Percentiles rank a stretch among this genome's conserved stretches.
Conservation (phyloP, 1,140 invertebrate genomes). For the Zophobas morio region DNA sequence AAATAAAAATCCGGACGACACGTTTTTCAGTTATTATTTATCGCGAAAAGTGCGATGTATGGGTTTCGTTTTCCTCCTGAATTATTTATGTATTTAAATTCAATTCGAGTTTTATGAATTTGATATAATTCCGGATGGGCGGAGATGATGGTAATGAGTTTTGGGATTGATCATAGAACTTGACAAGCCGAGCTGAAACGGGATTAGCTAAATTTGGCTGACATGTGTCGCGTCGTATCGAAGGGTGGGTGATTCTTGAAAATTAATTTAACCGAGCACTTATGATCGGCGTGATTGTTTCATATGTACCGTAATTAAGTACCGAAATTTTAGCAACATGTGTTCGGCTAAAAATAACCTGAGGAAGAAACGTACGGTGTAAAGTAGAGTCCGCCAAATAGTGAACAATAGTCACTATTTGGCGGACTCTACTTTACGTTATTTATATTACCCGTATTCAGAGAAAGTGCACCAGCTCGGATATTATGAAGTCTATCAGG, state of each 20-base stretch:
- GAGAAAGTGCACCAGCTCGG: no score
- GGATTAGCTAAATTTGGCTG: background rate
- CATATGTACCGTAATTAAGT: no score
- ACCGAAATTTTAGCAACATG: no score
- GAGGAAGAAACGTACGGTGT: no score
- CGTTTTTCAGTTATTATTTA: slow-evolving; percentile 35
- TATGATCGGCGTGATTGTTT: no score
- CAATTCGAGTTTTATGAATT: no score
- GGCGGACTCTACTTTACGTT: no score
- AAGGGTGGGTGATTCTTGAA: background rate
- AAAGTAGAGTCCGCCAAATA: no score
- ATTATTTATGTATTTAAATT: slow-evolving; percentile 1
- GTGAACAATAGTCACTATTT: no score
- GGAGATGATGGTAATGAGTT: background rate
- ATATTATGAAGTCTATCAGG: no score
- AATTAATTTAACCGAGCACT: background rate
- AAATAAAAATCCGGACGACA: background rate
- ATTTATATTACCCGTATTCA: no score
- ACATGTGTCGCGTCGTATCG: background rate
- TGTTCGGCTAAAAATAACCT: no score
- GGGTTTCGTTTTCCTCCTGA: slow-evolving; percentile 6
- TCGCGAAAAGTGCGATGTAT: background rate
- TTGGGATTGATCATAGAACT: background rate
- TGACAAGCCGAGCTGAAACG: background rate
- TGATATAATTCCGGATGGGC: background rate